Evolutionary conservation across 2,797 vertebrate species (phyloP), one percentile per base, ranked within the genome.

Genomic region (Mareca penelope): DNA sequence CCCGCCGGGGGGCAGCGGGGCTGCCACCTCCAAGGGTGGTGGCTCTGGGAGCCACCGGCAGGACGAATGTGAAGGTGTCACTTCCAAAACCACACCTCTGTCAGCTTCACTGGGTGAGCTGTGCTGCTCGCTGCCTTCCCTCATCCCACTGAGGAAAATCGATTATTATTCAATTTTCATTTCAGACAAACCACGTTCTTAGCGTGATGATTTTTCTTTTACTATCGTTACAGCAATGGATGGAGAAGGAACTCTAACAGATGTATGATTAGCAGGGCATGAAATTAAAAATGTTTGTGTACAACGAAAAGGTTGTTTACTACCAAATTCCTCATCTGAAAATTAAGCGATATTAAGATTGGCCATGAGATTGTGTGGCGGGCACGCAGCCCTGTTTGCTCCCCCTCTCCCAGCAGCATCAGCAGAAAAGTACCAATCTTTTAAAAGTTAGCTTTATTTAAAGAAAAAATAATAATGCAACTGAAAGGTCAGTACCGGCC

Each of bases 261-360:
- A 97, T 97, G 97, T 98, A 97, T 96, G 97, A 97, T 97, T 97
- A 98, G 96, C 97, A 97, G 90, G 96, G 96, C 96, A 96, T 98
- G 98, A 98, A 98, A 98, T 98, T 97, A 97, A 97, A 98, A 97
- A 97, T 97, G 94, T 96, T 98, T 95, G 95, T 94, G 84, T 93
- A 95, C 90, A 97, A 93, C 91, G 85, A 93, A 96, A 96, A 96
- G 94, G 89, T 96, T 97, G 97, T 98, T 97, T 97, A 95, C 92
- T 94, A 96, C 72, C 89, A 87, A 94, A 97, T 94, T 93, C 86
- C 91, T 97, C 94, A 80, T 96, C 88, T 87, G 96, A 96, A 96
- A 96, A 94, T 96, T 85, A 96, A 96, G 82, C 7, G 42, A 94
- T 95, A 72, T 94, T 82, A 89, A 94, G 94, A 93, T 88, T 69